Evolutionary conservation across 2,888 invertebrate genomes (phyloP), one percentile per base, ranked within the genome.

Genomic region (Serrognathus titanus): DNA sequence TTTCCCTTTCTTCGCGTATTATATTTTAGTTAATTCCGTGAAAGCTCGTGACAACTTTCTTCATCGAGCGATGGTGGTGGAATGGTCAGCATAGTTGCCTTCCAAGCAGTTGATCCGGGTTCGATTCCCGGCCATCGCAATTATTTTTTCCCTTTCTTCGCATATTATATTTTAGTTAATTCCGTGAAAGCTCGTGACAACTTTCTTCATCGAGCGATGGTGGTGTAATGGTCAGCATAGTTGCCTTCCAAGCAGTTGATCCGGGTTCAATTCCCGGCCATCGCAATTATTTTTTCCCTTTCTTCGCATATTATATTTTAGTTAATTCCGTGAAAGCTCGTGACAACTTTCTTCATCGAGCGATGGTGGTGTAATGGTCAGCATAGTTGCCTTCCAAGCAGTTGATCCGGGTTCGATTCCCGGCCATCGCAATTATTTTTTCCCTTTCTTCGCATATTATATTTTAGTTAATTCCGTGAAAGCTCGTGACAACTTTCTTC

Each of bases 171-270:
- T 16, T 16, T 16, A 16, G 16, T 16, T 16, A 16, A 16, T 16
- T 16, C 16, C 2, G 16, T 16, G 16, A 2, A 2, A 16, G 16
- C 1, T 16, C 16, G 2, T 16, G 1, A 2, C 16, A 16, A 16
- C 16, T 16, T 16, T 16, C 16, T 16, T 16, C 16, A 16, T 1
- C 16, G 16, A 2, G 57, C 59, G 51, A 52, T 56, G 57, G 53
- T 51, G 55, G 75, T 76, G 76, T 76, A 75, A 75, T 76, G 76
- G 76, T 76, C 73, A 76, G 75, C 76, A 76, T 76, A 75, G 75
- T 76, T 76, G 76, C 76, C 76, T 76, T 76, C 76, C 76, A 76
- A 76, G 76, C 76, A 76, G 75, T 76, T 76, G 76, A 76, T 76
- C 76, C 76, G 76, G 74, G 76, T 76, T 76, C 76, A 75, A 76